Percentiles rank a stretch among this genome's conserved stretches.
Evolutionary conservation across 2,888 invertebrate genomes (phyloP).

Genomic region (Chrysodeixis includens): DNA sequence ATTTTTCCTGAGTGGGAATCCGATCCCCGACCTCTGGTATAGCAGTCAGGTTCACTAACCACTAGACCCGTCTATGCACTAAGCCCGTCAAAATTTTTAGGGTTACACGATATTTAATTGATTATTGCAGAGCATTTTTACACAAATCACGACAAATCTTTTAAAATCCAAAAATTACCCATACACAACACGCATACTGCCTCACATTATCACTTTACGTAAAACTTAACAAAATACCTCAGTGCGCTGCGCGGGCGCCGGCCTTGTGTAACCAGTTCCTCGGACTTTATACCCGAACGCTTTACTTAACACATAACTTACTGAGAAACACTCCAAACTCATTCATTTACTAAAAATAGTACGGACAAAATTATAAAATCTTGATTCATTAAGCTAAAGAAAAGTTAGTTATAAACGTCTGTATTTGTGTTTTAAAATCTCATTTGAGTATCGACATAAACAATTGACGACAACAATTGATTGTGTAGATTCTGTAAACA

Average conservation of each 20-base stretch:
- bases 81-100: too few species aligned
- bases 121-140: too few species aligned
- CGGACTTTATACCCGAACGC: constrained; percentile 36
- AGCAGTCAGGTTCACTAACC: too few species aligned
- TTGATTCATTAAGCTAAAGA: neutral
- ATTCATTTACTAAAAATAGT: neutral
- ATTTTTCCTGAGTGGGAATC: too few species aligned
- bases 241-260: constrained; percentile 2
- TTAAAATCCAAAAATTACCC: too few species aligned
- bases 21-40: too few species aligned
- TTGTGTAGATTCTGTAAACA: too few species aligned
- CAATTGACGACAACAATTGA: too few species aligned
- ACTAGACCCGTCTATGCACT: too few species aligned
- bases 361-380: neutral
- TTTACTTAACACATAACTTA: constrained; percentile 10
- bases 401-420: neutral
- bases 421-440: neutral
- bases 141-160: too few species aligned
- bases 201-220: neutral
- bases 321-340: constrained; percentile 3
- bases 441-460: too few species aligned
- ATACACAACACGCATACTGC: neutral
- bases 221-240: constrained; percentile 20
- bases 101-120: too few species aligned
- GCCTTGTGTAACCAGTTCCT: constrained; percentile 47